Percentiles rank a stretch among this genome's conserved stretches.
phyloP scores from a whole-genome alignment of 2,797 vertebrate species.

The Pelochelys cantorii region DNA sequence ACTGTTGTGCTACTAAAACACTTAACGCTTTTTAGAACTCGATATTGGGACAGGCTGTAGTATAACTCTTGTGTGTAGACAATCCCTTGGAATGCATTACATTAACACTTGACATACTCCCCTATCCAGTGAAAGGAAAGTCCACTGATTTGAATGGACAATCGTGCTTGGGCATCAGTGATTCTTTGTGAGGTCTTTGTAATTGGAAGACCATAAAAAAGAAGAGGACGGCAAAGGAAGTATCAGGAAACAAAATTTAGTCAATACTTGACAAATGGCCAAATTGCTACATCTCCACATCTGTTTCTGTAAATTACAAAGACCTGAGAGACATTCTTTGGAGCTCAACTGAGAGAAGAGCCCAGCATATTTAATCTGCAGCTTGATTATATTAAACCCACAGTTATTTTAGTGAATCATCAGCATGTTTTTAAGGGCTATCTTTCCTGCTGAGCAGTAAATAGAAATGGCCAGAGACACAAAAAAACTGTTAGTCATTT shows the following conservation, averaged over 20 bases:
- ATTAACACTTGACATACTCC: background rate
- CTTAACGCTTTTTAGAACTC: background rate
- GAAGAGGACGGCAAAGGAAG: background rate
- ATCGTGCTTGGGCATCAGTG: background rate
- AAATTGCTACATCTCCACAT: background rate
- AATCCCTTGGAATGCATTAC: background rate
- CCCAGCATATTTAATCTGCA: constrained; percentile 5
- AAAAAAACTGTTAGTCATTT: background rate
- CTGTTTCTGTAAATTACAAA: constrained; percentile 2
- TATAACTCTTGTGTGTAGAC: background rate
- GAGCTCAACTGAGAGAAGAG: background rate
- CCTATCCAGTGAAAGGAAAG: background rate
- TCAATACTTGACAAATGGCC: background rate
- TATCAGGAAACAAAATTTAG: background rate
- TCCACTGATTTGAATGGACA: background rate
- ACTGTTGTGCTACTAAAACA: background rate
- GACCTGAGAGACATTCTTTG: background rate
- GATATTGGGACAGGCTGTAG: background rate
- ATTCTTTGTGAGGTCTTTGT: constrained; percentile 16
- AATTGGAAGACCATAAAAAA: background rate
- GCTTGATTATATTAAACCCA: background rate
- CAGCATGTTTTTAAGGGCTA: background rate
- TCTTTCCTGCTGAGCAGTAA: background rate
- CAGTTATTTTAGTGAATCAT: constrained; percentile 48
- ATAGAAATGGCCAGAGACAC: background rate